Percentiles rank a stretch among this genome's conserved stretches.
These are phyloP conservation scores for Ricordea florida DNA, from an alignment of 92 coral and sea anemone genomes.

Conservation along the genomic window DNA sequence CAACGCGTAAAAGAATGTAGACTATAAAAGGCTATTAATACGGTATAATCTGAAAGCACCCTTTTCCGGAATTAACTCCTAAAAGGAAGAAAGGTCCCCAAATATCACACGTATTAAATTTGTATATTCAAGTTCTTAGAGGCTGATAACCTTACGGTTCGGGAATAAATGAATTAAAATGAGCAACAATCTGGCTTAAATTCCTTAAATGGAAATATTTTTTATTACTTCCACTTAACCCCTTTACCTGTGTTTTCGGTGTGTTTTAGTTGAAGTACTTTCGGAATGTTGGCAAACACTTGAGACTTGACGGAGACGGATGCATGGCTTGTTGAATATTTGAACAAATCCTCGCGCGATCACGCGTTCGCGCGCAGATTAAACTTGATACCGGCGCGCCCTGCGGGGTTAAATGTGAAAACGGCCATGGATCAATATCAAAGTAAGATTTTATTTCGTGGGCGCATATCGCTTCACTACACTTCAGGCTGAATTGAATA, in stretches of 20 bases:
- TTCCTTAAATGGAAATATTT: no score
- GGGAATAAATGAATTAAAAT: no score
- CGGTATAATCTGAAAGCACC: background rate
- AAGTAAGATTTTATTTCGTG: constrained; percentile 30
- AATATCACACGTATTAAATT: no score
- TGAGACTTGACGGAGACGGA: no score
- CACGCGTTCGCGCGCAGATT: constrained; percentile 55
- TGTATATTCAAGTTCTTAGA: no score
- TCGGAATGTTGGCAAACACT: no score
- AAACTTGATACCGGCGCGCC: constrained; percentile 33
- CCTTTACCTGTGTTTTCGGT: no score
- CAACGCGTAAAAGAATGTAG: constrained; percentile 7
- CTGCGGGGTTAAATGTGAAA: constrained; percentile 32
- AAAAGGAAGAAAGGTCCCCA: background rate
- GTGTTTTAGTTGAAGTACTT: no score
- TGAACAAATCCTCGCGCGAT: constrained; percentile 41
- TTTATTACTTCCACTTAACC: no score
- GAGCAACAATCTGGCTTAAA: no score
- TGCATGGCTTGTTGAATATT: no score
- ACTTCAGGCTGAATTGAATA: background rate
- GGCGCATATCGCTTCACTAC: constrained; percentile 29
- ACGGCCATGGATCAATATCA: constrained; percentile 22
- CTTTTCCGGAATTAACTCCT: constrained; percentile 15
- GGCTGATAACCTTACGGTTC: no score
- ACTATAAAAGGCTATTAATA: background rate